Percentiles rank a stretch among this genome's conserved stretches.
Conservation (phyloP, 2,113 vertebrate species). For the Crotophaga sulcirostris region DNA sequence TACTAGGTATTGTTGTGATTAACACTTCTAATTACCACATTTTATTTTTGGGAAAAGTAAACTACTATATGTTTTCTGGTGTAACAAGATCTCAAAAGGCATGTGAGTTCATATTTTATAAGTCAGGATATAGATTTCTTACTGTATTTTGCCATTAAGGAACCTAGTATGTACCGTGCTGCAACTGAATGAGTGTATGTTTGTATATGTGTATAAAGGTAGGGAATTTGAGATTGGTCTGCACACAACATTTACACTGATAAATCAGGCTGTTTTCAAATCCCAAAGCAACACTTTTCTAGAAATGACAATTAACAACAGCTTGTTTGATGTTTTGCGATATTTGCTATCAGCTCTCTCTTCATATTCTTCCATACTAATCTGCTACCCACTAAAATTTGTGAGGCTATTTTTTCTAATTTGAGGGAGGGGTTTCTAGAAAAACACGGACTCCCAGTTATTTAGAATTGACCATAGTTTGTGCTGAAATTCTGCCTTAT, state of each 20-base stretch:
- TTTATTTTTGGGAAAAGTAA: background rate
- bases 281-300: background rate
- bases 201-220: background rate
- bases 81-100: background rate
- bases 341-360: background rate
- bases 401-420: background rate
- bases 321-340: background rate
- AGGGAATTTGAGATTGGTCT: background rate
- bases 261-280: background rate
- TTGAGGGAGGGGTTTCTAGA: background rate
- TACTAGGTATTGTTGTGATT: background rate
- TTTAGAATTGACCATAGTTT: background rate
- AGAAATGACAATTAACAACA: background rate
- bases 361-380: background rate
- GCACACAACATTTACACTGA: background rate
- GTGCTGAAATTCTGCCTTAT: background rate
- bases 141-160: background rate
- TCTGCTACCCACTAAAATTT: background rate
- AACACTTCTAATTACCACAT: background rate
- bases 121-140: background rate
- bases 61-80: background rate
- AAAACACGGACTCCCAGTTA: background rate
- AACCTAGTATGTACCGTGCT: background rate
- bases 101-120: background rate
- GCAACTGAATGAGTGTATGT: background rate